Conservation (phyloP, 2,113 vertebrate species). For the Gymnobelideus leadbeateri region DNA sequence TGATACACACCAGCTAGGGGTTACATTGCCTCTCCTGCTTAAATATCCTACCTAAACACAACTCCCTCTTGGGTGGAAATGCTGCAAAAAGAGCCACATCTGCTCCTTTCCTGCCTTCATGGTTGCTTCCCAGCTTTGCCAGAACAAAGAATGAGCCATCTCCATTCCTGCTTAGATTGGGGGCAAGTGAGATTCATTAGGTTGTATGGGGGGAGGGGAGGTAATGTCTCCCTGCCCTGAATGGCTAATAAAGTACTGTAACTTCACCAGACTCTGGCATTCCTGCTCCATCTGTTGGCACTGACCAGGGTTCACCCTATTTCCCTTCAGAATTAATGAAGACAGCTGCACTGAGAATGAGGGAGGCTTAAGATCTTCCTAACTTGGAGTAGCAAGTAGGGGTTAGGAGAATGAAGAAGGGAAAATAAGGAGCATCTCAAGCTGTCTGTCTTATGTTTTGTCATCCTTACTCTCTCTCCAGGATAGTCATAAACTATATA, state of each 20-base stretch:
- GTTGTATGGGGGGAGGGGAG: not conserved
- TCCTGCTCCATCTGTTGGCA: not conserved
- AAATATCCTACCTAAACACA: not conserved
- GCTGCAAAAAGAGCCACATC: not conserved
- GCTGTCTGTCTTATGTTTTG: not conserved
- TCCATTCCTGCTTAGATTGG: not conserved
- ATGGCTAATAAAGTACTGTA: not conserved
- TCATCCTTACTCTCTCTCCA: constrained; percentile 20
- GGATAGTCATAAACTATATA: constrained; percentile 34
- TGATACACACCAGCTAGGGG: not conserved
- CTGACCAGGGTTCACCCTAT: not conserved
- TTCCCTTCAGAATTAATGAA: constrained; percentile 38
- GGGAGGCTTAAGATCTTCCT: not conserved
- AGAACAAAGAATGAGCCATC: constrained; percentile 8
- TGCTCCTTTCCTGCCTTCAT: not conserved
- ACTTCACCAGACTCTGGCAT: not conserved
- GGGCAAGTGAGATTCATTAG: not conserved
- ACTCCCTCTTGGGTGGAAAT: not conserved
- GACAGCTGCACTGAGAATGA: constrained; percentile 25
- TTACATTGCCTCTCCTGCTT: not conserved
- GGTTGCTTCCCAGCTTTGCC: not conserved
- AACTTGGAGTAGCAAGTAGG: constrained; percentile 38
- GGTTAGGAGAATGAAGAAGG: constrained; percentile 6
- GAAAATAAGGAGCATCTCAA: not conserved
- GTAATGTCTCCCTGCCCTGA: not conserved